Conservation (phyloP, 2,888 invertebrate genomes). For the Trichogramma dendrolimi region DNA sequence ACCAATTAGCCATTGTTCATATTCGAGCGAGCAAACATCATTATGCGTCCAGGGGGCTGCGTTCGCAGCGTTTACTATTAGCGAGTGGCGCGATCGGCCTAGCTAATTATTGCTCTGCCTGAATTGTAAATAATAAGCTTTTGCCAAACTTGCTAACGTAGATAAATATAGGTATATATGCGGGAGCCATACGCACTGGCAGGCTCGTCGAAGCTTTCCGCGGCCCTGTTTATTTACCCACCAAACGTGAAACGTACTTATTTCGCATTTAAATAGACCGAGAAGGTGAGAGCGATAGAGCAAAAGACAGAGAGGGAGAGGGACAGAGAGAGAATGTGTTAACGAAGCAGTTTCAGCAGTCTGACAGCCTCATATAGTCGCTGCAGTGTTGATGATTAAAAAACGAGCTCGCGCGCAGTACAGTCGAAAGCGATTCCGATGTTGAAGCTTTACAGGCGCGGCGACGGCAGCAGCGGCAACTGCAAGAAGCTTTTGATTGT, state of each 20-base stretch:
- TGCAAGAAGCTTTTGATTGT: too few species aligned
- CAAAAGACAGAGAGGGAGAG: background rate
- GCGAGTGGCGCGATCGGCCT: conserved; percentile 2
- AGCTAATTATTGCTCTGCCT: conserved; percentile 13
- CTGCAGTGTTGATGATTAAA: too few species aligned
- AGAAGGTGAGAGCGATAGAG: background rate
- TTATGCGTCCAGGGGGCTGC: conserved; percentile 2
- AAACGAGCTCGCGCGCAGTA: too few species aligned
- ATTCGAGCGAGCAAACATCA: conserved; percentile 19
- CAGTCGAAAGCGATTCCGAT: too few species aligned
- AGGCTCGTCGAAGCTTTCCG: too few species aligned
- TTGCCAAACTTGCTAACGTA: background rate
- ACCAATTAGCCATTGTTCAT: conserved; percentile 23
- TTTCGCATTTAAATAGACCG: too few species aligned
- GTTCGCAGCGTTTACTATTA: background rate
- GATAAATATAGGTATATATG: too few species aligned
- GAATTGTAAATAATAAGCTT: conserved; percentile 20
- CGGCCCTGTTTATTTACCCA: too few species aligned
- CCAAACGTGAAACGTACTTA: too few species aligned
- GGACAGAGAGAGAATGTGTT: background rate
- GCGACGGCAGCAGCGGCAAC: too few species aligned
- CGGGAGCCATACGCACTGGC: background rate
- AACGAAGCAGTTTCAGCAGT: background rate
- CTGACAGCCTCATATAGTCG: background rate
- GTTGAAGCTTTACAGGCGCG: too few species aligned